phyloP scores from a whole-genome alignment of 2,888 invertebrate species.

The Agrenia bidenticulata region DNA sequence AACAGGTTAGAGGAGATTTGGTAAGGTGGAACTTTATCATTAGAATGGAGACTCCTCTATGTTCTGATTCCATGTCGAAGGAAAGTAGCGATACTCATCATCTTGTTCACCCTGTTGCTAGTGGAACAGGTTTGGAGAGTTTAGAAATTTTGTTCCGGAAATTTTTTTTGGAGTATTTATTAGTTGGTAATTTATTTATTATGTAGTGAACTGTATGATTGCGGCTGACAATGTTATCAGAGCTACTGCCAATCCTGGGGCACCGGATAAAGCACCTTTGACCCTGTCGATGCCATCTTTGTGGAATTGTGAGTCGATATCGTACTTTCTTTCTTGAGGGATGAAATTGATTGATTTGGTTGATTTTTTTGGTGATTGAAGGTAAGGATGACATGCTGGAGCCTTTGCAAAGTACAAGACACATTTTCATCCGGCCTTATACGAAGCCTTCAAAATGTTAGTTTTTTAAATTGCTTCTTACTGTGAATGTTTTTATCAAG shows the following conservation, averaged over 20 bases:
- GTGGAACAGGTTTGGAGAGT: slow-evolving; percentile 12
- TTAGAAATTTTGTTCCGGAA: no score
- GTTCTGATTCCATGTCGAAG: no score
- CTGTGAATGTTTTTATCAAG: no score
- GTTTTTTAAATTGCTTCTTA: no score
- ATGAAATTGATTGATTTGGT: neutral
- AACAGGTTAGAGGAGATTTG: no score
- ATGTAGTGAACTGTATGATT: slow-evolving; percentile 12
- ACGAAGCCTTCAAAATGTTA: slow-evolving; percentile 40
- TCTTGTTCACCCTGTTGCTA: slow-evolving; percentile 9
- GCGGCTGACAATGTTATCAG: slow-evolving; percentile 9
- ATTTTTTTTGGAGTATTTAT: no score
- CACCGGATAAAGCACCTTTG: slow-evolving; percentile 4
- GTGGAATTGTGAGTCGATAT: neutral
- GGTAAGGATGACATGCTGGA: slow-evolving; percentile 30
- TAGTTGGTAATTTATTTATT: no score
- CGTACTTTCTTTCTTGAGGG: no score
- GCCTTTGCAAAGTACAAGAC: slow-evolving; percentile 34
- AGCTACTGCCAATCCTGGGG: slow-evolving; percentile 7
- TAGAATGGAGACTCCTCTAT: no score
- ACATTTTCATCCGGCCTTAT: slow-evolving; percentile 38
- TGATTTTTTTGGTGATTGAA: slow-evolving; percentile 4
- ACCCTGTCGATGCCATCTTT: neutral
- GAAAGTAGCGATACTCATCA: neutral
- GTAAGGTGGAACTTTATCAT: no score